Base-by-base conservation (phyloP, 2,797 vertebrate species). In the Microctenopoma stevenorrisi region DNA sequence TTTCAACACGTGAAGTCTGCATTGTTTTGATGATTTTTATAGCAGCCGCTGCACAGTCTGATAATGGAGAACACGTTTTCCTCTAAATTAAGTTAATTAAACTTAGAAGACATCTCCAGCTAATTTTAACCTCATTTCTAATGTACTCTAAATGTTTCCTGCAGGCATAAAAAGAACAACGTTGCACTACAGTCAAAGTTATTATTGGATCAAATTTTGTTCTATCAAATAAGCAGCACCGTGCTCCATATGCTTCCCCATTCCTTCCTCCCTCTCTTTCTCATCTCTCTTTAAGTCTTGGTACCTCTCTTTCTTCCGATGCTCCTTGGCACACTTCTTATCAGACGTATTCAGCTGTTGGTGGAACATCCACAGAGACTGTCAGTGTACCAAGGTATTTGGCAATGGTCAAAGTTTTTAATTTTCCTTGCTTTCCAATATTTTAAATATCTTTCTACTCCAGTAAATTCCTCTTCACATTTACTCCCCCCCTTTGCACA, bases 291-390 rank as follows among this genome's bases (percentile, higher is more conserved):
- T 69, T 52, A 74, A 76, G 65, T 83, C 72, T 64, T 18, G 30
- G 30, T 72, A 79, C 74, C 76, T 83, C 76, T 84, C 61, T 81
- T 64, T 83, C 79, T 81, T 59, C 59, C 47, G 71, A 79, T 66
- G 74, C 73, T 76, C 68, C 72, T 82, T 88, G 81, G 88, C 91
- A 89, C 75, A 56, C 68, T 72, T 80, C 91, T 94, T 94, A 95
- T 95, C 93, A 85, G 86, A 68, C 83, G 4, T 53, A 66, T 86
- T 90, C 93, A 95, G 93, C 92, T 94, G 93, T 88, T 58, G 53
- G 48, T 82, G 74, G 82, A 87, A 71, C 43, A 66, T 92, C 93
- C 91, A 73, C 68, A 68, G 89, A 90, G 92, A 86, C 78, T 35
- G 68, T 79, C 74, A 68, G 77, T 60, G 76, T 73, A 82, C 71